A percentile compares a stretch with the other conserved stretches of the same genome.
These are phyloP conservation scores for Cherax destructor DNA, from an alignment of 1,140 invertebrate genomes.

Conservation along the genomic window DNA sequence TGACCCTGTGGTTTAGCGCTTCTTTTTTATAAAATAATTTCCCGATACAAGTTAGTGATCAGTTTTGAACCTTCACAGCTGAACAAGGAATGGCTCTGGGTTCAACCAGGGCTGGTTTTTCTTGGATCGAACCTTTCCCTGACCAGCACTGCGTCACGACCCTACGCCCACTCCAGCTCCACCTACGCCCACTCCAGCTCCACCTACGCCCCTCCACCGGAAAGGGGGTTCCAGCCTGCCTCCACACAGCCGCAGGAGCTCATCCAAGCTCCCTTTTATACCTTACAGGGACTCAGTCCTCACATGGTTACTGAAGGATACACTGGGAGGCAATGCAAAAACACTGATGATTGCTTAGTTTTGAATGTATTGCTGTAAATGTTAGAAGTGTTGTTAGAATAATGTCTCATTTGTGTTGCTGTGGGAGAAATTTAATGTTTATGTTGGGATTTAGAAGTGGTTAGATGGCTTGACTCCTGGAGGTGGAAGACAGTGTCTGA, in stretches of 20 bases:
- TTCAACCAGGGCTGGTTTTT: constrained; percentile 4
- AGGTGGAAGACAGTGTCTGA: no score
- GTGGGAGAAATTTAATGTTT: no score
- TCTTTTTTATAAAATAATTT: no score
- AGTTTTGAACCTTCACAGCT: not conserved
- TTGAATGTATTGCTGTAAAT: not conserved
- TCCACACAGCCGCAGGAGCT: constrained; percentile 29
- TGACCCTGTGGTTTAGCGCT: no score
- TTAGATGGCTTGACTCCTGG: no score
- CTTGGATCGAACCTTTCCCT: constrained; percentile 22
- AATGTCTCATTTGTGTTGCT: no score
- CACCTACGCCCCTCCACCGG: not conserved
- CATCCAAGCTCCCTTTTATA: constrained; percentile 80
- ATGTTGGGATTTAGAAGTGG: no score
- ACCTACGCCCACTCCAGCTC: not conserved
- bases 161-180: not conserved
- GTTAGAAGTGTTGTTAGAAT: not conserved
- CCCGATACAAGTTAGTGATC: no score
- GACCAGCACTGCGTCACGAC: not conserved
- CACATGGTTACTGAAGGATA: constrained; percentile 93
- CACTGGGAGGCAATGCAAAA: constrained; percentile 93
- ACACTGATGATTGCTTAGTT: constrained; percentile 92
- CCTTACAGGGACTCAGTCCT: constrained; percentile 93
- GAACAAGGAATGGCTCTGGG: constrained; percentile 10
- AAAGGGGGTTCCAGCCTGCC: not conserved